Percentiles rank a stretch among this genome's conserved stretches.
These are phyloP conservation scores for Liolophura sinensis DNA, from an alignment of 1,140 invertebrate genomes.

Conservation along the genomic window DNA sequence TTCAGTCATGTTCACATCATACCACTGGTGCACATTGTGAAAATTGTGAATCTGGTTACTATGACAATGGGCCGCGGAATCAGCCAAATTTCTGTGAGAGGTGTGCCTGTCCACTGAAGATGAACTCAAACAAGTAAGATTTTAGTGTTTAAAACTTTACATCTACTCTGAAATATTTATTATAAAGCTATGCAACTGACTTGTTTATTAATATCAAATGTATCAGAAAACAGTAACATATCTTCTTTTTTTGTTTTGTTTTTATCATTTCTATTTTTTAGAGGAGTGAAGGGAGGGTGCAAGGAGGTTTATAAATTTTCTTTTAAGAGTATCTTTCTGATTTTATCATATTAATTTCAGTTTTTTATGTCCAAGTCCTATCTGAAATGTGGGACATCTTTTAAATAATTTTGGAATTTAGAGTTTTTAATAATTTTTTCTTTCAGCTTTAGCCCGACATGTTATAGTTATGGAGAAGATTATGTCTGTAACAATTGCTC, in stretches of 20 bases:
- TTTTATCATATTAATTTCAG: neutral
- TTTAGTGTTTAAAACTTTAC: no score
- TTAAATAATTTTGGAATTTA: no score
- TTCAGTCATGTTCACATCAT: constrained; percentile 80
- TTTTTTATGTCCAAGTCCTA: no score
- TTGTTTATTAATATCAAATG: no score
- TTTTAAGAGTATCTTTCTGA: no score
- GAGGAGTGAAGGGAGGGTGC: no score
- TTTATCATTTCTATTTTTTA: no score
- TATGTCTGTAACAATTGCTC: constrained; percentile 89
- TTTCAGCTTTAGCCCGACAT: constrained; percentile 61
- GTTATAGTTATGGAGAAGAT: constrained; percentile 66
- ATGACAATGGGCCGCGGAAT: constrained; percentile 85
- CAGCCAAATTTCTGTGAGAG: constrained; percentile 85
- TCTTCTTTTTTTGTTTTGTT: no score
- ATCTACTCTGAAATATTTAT: constrained; percentile 64
- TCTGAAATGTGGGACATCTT: no score
- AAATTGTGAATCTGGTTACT: constrained; percentile 86
- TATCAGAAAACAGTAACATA: no score
- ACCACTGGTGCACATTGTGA: constrained; percentile 90
- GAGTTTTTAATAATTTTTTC: constrained; percentile 7
- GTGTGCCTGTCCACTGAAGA: constrained; percentile 89
- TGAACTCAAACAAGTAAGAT: constrained; percentile 83
- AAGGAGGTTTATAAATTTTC: no score
- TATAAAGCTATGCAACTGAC: no score